Percentiles rank a stretch among this genome's conserved stretches.
phyloP scores from a whole-genome alignment of 1,140 invertebrate genomes.

The Dendrolimus kikuchii region DNA sequence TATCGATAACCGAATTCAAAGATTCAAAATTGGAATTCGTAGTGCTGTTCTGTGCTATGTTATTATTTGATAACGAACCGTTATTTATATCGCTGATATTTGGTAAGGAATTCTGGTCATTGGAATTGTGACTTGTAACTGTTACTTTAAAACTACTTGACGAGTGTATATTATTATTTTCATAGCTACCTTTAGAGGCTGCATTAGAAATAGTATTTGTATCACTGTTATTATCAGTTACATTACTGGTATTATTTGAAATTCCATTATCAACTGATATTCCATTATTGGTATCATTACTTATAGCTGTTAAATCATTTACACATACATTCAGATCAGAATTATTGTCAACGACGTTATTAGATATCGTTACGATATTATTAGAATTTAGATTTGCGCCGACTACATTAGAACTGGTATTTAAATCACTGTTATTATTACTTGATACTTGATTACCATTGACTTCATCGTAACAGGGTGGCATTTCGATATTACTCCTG shows the following conservation, averaged over 20 bases:
- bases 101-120: no score
- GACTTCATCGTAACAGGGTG: conserved; percentile 49
- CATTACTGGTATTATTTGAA: conserved; percentile 3
- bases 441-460: conserved; percentile 15
- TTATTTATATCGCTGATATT: no score
- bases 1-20: conserved; percentile 3
- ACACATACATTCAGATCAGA: background rate
- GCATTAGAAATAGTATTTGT: no score
- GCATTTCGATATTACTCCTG: conserved; percentile 51
- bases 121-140: no score
- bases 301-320: no score
- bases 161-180: no score
- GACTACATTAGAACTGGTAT: background rate
- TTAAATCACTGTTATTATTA: conserved; percentile 10
- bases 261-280: no score
- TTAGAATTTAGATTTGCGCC: conserved; percentile 8
- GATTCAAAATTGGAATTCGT: background rate
- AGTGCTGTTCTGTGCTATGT: no score
- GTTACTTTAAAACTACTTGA: no score
- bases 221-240: conserved; percentile 6
- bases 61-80: no score
- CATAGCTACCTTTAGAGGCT: no score
- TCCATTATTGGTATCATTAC: background rate
- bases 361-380: conserved; percentile 2
- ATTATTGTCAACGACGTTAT: background rate